Evolutionary conservation across 2,888 invertebrate genomes (phyloP), one percentile per base, ranked within the genome.

Genomic region (Geophilus truncorum): DNA sequence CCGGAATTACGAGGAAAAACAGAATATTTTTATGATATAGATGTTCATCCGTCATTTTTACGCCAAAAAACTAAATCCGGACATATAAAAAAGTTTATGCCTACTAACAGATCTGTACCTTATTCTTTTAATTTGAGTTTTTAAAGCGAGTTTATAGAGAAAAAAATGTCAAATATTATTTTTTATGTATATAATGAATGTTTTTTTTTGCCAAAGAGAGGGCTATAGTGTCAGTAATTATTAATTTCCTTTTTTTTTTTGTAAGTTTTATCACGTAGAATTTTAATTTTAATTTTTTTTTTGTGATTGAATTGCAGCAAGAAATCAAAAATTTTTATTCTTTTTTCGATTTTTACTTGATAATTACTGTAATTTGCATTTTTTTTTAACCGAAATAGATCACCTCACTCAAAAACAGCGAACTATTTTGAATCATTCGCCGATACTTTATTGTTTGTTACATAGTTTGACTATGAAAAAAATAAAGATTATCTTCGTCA

Each of bases 361-460:
- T 21, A 57, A 57, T 18, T 57, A 18, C 15, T 51, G 18, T 57
- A 62, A 23, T 62, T 62, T 21, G n/a, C 18, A 15, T 62, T 62
- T 62, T 62, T 23, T 62, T 62, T 23, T 62, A 15, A 62, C 1
- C 25, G 23, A 25, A 62, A 62, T 62, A 62, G 62, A 28, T 62
- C 62, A 62, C 62, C 62, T 28, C 45, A 45, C 45, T 28, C 25
- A 62, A 18, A 23, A 62, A 57, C 62, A 62, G 62, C 23, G 28
- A 62, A 62, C 7, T 62, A 62, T 62, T 62, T 62, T 62, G 25
- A 62, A 62, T 62, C 62, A 25, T 62, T 62, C 62, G 62, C 62
- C 10, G 1, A 62, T 23, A n/a, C n/a, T 25, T 62, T 62, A 62
- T 25, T 62, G 62, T 62, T 62, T 62, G 62, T 62, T 62, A 62